Evolutionary conservation across 2,888 invertebrate genomes (phyloP), one percentile per base, ranked within the genome.

Genomic region (Gryllus longicercus): DNA sequence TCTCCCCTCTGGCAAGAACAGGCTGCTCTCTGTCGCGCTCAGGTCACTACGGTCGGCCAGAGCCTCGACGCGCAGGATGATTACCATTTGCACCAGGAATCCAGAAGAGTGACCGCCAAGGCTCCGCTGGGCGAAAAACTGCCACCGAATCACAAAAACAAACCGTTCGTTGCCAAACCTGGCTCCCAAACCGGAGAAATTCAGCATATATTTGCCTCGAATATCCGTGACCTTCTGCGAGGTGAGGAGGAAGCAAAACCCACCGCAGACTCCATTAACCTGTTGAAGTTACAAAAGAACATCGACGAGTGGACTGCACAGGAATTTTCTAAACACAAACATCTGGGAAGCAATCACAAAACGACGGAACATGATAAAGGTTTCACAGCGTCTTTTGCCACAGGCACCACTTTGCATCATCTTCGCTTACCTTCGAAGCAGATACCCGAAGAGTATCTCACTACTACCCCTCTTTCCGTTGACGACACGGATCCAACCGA

Each of bases 251-350:
- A 87, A 77, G 79, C 79, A 49, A 83, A 78, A 77, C 78, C 79
- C 38, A 76, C 82, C 12, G 79, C 79, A 12, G 82, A 90, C 83
- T 89, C 91, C 0, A 93, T 94, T 84, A 94, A 95, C 85, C 90
- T 94, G 18, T 90, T 91, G 18, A 91, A 92, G 84, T 87, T 95
- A 74, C 95, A 95, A 85, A 93, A 94, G 83, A 95, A 93, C 83
- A 95, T 95, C 80, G 94, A 95, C 84, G 93, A 93, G 82, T 95
- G 95, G 95, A 95, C 95, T 0, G 92, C 92, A 84, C 92, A 93
- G 87, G 92, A 93, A 84, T 94, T 90, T 86, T 91, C 92, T 0
- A 89, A 90, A 80, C 87, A 87, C 82, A 86, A 88, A 81, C 89
- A 88, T 82, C 84, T 87, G 21, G 87, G 88, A 38, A 76, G 74